Evolutionary conservation across 2,888 invertebrate genomes (phyloP), one percentile per base, ranked within the genome.

Genomic region (Microchrysa polita): DNA sequence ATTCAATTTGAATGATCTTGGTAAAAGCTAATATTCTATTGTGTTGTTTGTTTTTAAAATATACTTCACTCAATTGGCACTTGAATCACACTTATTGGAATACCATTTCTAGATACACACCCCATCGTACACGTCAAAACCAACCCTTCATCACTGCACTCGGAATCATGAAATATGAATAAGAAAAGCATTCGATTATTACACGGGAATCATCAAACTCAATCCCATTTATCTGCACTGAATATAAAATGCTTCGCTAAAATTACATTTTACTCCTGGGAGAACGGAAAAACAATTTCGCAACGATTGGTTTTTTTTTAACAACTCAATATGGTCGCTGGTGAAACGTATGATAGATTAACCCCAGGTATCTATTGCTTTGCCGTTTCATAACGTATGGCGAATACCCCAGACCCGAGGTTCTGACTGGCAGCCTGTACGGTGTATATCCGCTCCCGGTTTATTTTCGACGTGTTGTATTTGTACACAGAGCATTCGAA

Each of bases 221-320:
- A 67, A 69, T 69, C 69, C 69, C 69, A 69, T 69, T 57, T 69
- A 57, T 40, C 69, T 16, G 57, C 12, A 34, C 18, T 57, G 34
- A 48, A 55, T 69, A 57, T 69, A 44, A 59, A 59, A 60, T 34
- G 48, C 57, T 75, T 73, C 74, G 75, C 72, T 75, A 74, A 75
- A 75, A 75, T 75, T 75, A 75, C 74, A 74, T 75, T 75, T 75
- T 75, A 71, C 75, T 74, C 75, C 55, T 75, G 75, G 75, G 75
- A 75, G 72, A 74, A 75, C 75, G 72, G 72, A 57, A 75, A 75
- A 75, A 75, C 75, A 75, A 75, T 75, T 75, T 74, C 61, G 74
- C 72, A 73, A 75, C 73, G 75, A 71, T 73, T 67, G 67, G 59
- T 67, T 75, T 75, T 75, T 34, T 34, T 34, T 34, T 34, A 67